Evolutionary conservation across 1,140 invertebrate species (phyloP), one percentile per base, ranked within the genome.

Genomic region (Drosophila aff.): DNA sequence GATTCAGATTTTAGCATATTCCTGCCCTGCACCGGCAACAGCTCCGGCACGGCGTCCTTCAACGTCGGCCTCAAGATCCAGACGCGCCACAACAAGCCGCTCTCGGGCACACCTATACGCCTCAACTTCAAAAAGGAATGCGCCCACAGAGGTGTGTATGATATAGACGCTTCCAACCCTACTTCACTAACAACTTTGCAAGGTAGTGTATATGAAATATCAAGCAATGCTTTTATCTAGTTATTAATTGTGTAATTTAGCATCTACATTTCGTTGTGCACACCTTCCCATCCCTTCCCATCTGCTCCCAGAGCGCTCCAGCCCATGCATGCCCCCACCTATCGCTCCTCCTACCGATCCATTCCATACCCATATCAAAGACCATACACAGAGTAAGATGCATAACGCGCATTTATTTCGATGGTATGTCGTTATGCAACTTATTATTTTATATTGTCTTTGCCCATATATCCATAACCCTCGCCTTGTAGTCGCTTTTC

Each of bases 41-140:
- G 95, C 89, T 97, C 96, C 72, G 98, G 98, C 18, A 96, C 98
- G 63, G 98, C 97, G 4, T 96, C 96, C 59, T 97, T 99, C 93
- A 96, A 96, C 74, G 97, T 99, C 87, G 97, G 97, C 33, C 94
- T 99, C 55, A 95, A 96, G 72, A 97, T 99, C 74, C 95, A 97
- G 93, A 96, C 94, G 92, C 95, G 95, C 89, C 96, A 95, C 93
- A 96, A 95, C 77, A 94, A 95, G 89, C 95, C 96, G 52, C 93
- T 99, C 64, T 96, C 96, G 87, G 98, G 97, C 82, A 99, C 97
- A 83, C 98, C 98, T 62, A 94, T 99, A 72, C 95, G 96, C 91
- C 95, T 99, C 75, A 96, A 96, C 92, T 95, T 99, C 83, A 96
- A 97, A 93, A 99, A 99, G 95, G 97, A 98, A 95, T 99, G 98